Evolutionary conservation across 2,888 invertebrate species (phyloP), one percentile per base, ranked within the genome.

Genomic region (Acanthosoma haemorrhoidale): DNA sequence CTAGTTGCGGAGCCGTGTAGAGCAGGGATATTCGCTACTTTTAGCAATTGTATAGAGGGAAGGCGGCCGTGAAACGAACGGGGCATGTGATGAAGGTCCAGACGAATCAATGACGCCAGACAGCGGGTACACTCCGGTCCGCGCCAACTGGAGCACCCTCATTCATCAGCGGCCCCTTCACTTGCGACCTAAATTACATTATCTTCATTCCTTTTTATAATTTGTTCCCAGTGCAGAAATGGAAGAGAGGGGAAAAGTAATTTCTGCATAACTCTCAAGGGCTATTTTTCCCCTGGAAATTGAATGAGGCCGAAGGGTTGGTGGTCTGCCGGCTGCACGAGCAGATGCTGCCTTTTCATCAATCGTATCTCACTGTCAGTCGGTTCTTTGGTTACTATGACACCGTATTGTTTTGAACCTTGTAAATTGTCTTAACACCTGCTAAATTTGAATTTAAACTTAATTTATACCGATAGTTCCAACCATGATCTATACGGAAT

Each of bases 61-160:
- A n/a, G n/a, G n/a, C n/a, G n/a, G n/a, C n/a, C n/a, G n/a, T n/a
- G n/a, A n/a, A n/a, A n/a, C n/a, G 9, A 32, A 9, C 5, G 9
- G 9, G 32, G 32, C 4, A 2, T 2, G 51, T 29, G 51, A 51
- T 51, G 51, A 51, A 51, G 51, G 25, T 25, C 25, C 51, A 51
- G 51, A 51, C 51, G 51, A 51, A 51, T 51, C 51, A 51, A 51
- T 51, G 51, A 51, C 51, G 51, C 51, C 51, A 51, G 51, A 51
- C 51, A 25, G 51, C n/a, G 25, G 9, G 51, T 51, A 51, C 51
- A 51, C 25, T 51, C 51, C 1, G n/a, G 21, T 25, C 51, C 51
- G 0, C 21, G 0, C 25, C 16, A 3, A n/a, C 9, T 25, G n/a
- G 51, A 25, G 2, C 51, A 2, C 21, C 6, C 1, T n/a, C 51